Base-by-base conservation (phyloP, 2,888 invertebrate genomes). In the Cephus spinipes region DNA sequence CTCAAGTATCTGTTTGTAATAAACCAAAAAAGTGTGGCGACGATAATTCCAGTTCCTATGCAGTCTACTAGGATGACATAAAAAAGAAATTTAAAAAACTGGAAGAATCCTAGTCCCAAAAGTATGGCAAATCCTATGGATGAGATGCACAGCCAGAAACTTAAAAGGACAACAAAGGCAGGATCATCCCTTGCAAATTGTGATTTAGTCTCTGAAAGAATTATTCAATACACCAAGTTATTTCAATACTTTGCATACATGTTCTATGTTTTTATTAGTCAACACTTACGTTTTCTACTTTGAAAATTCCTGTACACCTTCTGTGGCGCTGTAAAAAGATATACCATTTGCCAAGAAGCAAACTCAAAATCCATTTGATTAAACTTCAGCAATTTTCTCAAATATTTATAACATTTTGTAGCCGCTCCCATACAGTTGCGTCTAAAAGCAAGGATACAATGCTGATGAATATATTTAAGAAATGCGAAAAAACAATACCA, bases 361-460 rank as follows among this genome's bases (percentile, higher is more conserved):
- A 98, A 99, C 91, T 99, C 98, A 93, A 99, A 99, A 92, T 99
- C 99, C 99, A 99, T 99, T 93, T 99, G 99, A 88, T 97, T 95
- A 90, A 98, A 98, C 92, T 97, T 97, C 80, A 97, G 93, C 80
- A 98, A 92, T 88, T 97, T 94, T 83, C 97, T 93, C 76, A 98
- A 92, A 92, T 98, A 98, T 93, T 96, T 96, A 92, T 96, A 97
- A 81, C 96, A 94, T 92, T 98, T 98, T 73, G 96, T 95, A 71
- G 97, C 96, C 3, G 98, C 98, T 79, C 96, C 96, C 87, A 96
- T 95, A 86, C 95, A 95, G 85, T 95, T 94, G 74, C 94, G 94
- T 86, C 95, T 95, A 87, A 73, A 84, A 85, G 34, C 12, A 74
- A 73, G 40, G 4, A 35, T 12, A 15, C 9, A 15, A 55, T 0